A percentile compares a stretch with the other conserved stretches of the same genome.
These are phyloP conservation scores for Montipora sp. DNA, from an alignment of 64 coral and sea anemone species.

Conservation along the genomic window DNA sequence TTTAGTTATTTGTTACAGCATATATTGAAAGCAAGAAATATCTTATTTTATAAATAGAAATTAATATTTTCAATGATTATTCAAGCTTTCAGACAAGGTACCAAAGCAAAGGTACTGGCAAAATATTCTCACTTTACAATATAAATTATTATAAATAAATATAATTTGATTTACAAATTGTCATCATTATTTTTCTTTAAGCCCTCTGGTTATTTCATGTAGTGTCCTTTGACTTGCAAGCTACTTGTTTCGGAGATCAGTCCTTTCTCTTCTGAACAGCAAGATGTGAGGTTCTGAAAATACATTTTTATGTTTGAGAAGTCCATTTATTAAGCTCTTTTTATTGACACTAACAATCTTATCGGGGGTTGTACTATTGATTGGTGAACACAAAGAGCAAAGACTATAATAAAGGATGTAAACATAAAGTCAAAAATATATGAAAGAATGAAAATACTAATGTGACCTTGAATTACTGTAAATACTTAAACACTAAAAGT, in stretches of 20 bases:
- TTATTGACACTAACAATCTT: no score
- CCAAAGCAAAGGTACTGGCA: not conserved
- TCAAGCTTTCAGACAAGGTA: not conserved
- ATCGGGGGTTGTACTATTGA: no score
- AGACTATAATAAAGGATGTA: no score
- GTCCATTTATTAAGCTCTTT: no score
- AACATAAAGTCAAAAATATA: no score
- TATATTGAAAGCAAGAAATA: no score
- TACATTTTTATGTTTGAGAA: not conserved
- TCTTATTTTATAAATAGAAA: no score
- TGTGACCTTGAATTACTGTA: no score
- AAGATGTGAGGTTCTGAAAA: constrained; percentile 61
- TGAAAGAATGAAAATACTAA: no score
- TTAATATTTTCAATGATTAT: not conserved
- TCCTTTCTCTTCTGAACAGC: constrained; percentile 55
- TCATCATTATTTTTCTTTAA: not conserved
- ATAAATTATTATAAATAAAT: not conserved
- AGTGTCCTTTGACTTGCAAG: not conserved
- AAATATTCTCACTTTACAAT: not conserved
- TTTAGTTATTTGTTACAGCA: no score
- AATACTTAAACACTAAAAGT: no score
- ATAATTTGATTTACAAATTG: not conserved
- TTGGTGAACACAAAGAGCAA: no score
- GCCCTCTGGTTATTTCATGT: not conserved
- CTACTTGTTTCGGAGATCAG: constrained; percentile 9